These are phyloP conservation scores for Albula goreensis DNA, from an alignment of 2,113 vertebrate genomes.

Conservation along the genomic window DNA sequence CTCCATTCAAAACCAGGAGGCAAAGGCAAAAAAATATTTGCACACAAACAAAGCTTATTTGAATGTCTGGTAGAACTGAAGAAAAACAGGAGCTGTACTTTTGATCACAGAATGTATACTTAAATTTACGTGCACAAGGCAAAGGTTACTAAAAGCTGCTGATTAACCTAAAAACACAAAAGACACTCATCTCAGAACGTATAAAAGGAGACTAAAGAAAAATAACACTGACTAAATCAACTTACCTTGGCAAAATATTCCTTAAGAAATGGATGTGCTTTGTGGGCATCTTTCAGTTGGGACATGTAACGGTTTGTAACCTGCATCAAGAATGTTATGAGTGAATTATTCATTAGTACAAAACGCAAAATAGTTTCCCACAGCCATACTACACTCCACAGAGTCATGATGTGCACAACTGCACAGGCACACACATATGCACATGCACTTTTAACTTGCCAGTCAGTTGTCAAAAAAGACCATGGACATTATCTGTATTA, in stretches of 20 bases:
- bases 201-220: not conserved
- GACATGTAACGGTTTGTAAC: conserved; percentile 93
- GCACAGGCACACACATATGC: too few species aligned
- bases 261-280: conserved; percentile 85
- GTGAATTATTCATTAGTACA: too few species aligned
- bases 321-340: conserved; percentile 51
- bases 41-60: not conserved
- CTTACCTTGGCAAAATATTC: conserved; percentile 90
- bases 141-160: not conserved
- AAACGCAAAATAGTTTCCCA: too few species aligned
- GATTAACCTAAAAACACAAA: not conserved
- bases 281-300: conserved; percentile 90
- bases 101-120: not conserved
- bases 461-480: too few species aligned
- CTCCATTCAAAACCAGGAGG: conserved; percentile 21
- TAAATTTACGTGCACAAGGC: not conserved
- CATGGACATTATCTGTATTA: too few species aligned
- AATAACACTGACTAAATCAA: not conserved
- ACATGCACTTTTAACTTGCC: too few species aligned
- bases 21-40: not conserved
- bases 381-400: too few species aligned
- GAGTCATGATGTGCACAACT: too few species aligned
- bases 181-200: not conserved
- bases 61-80: not conserved
- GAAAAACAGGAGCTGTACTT: not conserved